Evolutionary conservation across 2,888 invertebrate species (phyloP).

Genomic region (Blera fallax): DNA sequence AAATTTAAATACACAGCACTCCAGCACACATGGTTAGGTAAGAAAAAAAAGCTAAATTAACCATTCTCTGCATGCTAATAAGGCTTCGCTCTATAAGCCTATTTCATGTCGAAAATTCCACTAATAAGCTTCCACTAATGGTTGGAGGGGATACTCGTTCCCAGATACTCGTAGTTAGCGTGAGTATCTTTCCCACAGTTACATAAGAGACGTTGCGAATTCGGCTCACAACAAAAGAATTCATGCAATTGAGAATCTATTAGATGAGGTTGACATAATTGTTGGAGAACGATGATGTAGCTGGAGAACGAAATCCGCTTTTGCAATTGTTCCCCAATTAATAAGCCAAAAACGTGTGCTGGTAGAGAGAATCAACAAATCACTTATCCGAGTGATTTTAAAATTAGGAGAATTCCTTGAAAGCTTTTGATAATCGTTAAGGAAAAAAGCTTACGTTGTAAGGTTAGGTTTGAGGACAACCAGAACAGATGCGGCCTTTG

Average conservation of each 20-base stretch:
- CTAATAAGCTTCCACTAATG: neutral
- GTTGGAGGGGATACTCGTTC: neutral
- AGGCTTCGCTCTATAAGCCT: neutral
- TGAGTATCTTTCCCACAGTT: slow-evolving; percentile 1
- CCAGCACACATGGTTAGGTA: neutral
- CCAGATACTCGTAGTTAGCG: neutral
- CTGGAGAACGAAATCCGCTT: neutral
- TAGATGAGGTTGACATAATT: neutral
- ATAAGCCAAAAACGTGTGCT: neutral
- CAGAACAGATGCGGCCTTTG: too few relatives aligned
- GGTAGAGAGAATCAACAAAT: neutral
- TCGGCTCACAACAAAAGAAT: neutral
- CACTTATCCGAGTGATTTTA: neutral
- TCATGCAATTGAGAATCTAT: neutral
- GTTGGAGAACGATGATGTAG: neutral
- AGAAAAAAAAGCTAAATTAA: neutral
- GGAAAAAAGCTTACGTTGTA: neutral
- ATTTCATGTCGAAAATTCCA: neutral
- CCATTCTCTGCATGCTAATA: neutral
- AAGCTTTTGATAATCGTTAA: neutral
- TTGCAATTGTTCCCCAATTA: neutral
- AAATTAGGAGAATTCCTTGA: neutral
- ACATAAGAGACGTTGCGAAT: neutral
- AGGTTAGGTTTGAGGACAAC: too few relatives aligned
- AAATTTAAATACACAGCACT: neutral